A percentile compares a stretch with the other conserved stretches of the same genome.
Evolutionary conservation across 2,113 vertebrate genomes (phyloP).

Genomic region (Poeciliopsis prolifica): DNA sequence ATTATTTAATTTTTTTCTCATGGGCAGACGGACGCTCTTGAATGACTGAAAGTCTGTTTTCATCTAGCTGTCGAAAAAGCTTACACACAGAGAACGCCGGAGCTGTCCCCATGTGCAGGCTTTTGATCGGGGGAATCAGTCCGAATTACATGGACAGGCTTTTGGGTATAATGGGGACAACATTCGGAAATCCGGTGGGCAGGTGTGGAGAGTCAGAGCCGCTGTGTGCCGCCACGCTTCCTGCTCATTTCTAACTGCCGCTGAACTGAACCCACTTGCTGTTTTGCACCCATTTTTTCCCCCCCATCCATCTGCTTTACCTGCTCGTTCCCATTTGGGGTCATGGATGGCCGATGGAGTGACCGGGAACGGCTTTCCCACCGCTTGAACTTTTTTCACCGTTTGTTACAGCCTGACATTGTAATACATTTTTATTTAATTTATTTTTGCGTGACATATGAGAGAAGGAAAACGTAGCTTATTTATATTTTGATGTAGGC

Average conservation of each 20-base stretch:
- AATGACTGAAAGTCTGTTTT: conserved; percentile 33
- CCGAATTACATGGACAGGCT: conserved; percentile 45
- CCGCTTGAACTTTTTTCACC: too few relatives aligned
- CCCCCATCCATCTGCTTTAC: neutral
- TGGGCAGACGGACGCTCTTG: conserved; percentile 21
- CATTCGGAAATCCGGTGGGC: conserved; percentile 46
- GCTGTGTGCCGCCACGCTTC: conserved; percentile 5
- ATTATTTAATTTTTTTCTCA: conserved; percentile 13
- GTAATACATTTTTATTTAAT: too few relatives aligned
- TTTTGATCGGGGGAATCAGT: conserved; percentile 39
- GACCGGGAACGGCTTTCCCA: too few relatives aligned
- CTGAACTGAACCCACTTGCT: neutral
- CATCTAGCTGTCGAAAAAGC: conserved; percentile 36
- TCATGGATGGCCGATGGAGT: too few relatives aligned
- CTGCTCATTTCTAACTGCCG: conserved; percentile 1
- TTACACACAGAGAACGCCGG: conserved; percentile 19
- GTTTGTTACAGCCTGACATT: too few relatives aligned
- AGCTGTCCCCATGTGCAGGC: conserved; percentile 14
- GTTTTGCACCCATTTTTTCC: neutral
- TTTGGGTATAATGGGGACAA: conserved; percentile 23
- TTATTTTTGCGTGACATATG: too few relatives aligned
- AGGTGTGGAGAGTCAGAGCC: conserved; percentile 34
- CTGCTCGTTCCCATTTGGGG: neutral
- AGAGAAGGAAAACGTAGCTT: too few relatives aligned
- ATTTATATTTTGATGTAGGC: too few relatives aligned